These are phyloP conservation scores for Brachionus calyciflorus DNA, from an alignment of 1,140 invertebrate species.

Conservation along the genomic window DNA sequence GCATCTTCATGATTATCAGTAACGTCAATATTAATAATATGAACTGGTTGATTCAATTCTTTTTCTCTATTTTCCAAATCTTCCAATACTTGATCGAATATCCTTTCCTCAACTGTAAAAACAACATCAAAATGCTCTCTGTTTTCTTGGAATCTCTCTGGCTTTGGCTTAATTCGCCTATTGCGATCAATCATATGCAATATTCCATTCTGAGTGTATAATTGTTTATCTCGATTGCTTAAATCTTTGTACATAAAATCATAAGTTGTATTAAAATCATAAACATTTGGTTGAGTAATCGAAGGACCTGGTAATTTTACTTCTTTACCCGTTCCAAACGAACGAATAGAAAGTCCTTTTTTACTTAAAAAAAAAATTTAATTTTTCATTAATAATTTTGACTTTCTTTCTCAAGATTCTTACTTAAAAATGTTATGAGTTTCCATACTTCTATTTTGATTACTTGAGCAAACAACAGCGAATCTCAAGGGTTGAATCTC, in stretches of 20 bases:
- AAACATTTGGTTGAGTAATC: constrained; percentile 91
- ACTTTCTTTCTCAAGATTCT: not conserved
- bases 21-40: constrained; percentile 98
- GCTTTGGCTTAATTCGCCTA: constrained; percentile 84
- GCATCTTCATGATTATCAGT: constrained; percentile 99
- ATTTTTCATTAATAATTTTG: not conserved
- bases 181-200: constrained; percentile 98
- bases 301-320: constrained; percentile 92
- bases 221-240: constrained; percentile 64
- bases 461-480: constrained; percentile 95
- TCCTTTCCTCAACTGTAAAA: constrained; percentile 94
- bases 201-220: constrained; percentile 95
- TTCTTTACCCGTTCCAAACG: constrained; percentile 90
- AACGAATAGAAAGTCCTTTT: constrained; percentile 91
- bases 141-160: constrained; percentile 87
- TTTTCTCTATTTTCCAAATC: constrained; percentile 37
- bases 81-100: constrained; percentile 87
- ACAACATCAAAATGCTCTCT: constrained; percentile 92
- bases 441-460: constrained; percentile 99
- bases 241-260: constrained; percentile 97
- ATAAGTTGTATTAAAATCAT: constrained; percentile 90
- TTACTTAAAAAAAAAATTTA: constrained; percentile 67
- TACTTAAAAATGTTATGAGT: constrained; percentile 88
- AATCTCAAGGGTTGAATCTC: constrained; percentile 59
- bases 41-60: constrained; percentile 65